Percentiles rank a stretch among this genome's conserved stretches.
Conservation (phyloP, 2,888 invertebrate species). For the Ormyrus nitidulus region DNA sequence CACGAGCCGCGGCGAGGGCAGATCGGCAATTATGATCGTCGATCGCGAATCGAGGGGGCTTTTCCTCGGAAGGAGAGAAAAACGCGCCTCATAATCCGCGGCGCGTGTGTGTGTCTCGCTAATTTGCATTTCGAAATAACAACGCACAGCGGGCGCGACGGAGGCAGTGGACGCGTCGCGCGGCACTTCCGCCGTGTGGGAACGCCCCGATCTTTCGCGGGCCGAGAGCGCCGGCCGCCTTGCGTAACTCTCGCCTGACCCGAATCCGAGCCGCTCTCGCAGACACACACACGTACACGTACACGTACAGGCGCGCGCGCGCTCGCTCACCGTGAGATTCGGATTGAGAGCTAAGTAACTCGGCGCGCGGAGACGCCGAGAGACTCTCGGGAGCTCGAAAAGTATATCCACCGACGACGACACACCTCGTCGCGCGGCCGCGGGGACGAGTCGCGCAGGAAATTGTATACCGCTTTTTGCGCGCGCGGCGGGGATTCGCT, state of each 20-base stretch:
- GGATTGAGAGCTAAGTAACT: constrained; percentile 72
- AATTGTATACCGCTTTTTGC: constrained; percentile 43
- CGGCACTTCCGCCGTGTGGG: constrained; percentile 69
- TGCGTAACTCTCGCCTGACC: constrained; percentile 70
- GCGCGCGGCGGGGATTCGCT: constrained; percentile 24
- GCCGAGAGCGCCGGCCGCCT: constrained; percentile 26
- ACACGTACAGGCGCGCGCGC: constrained; percentile 54
- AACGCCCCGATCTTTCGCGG: constrained; percentile 61
- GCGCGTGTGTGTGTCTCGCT: background rate
- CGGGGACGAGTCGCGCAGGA: background rate
- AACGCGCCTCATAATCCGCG: background rate
- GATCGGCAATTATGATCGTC: constrained; percentile 49
- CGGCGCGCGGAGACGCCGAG: constrained; percentile 65
- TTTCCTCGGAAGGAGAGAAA: background rate
- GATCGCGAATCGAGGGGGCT: constrained; percentile 30
- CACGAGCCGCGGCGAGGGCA: constrained; percentile 26
- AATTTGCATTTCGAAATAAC: constrained; percentile 38
- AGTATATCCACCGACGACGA: constrained; percentile 32
- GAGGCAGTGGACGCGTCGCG: background rate
- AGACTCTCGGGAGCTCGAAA: constrained; percentile 40
- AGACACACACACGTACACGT: background rate
- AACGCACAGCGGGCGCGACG: background rate
- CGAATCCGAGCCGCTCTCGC: constrained; percentile 65
- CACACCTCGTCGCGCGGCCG: constrained; percentile 45
- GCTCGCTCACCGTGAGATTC: constrained; percentile 72